phyloP scores from a whole-genome alignment of 1,140 invertebrate species.

The Pectinophora gossypiella region DNA sequence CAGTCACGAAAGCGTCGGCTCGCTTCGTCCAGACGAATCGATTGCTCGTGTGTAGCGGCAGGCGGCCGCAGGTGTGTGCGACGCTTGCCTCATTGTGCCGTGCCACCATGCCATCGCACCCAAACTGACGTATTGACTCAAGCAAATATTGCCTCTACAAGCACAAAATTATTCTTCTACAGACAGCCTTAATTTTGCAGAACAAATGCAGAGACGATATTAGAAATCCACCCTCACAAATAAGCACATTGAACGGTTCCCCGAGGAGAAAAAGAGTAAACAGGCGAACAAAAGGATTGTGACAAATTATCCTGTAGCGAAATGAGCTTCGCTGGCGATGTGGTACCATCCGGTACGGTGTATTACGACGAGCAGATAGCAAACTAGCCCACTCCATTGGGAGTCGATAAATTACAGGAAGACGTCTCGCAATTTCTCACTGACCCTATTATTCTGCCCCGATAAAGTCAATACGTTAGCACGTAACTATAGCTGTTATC shows the following conservation, averaged over 20 bases:
- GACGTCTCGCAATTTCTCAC: slow-evolving; percentile 2
- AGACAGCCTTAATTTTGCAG: neutral
- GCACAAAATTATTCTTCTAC: too few species aligned
- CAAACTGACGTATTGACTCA: slow-evolving; percentile 25
- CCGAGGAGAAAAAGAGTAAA: neutral
- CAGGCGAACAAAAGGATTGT: slow-evolving; percentile 1
- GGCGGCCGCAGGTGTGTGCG: slow-evolving; percentile 41
- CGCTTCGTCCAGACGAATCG: slow-evolving; percentile 45
- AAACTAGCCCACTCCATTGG: neutral
- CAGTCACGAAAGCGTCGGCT: slow-evolving; percentile 41
- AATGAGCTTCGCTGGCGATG: slow-evolving; percentile 1
- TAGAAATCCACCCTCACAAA: neutral
- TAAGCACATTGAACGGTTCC: neutral
- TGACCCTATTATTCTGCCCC: slow-evolving; percentile 1
- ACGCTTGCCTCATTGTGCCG: slow-evolving; percentile 23
- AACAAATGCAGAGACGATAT: neutral
- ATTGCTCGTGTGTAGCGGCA: slow-evolving; percentile 44
- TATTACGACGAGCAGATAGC: neutral
- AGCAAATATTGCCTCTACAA: slow-evolving; percentile 6
- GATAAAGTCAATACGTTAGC: neutral
- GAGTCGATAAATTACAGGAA: slow-evolving; percentile 1
- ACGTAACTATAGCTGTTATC: too few species aligned
- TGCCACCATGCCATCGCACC: slow-evolving; percentile 8
- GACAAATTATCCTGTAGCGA: neutral
- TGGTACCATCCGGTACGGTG: too few species aligned